Conservation (phyloP, 53 echinoderm and acorn worm genomes). For the Glandiceps talaboti region DNA sequence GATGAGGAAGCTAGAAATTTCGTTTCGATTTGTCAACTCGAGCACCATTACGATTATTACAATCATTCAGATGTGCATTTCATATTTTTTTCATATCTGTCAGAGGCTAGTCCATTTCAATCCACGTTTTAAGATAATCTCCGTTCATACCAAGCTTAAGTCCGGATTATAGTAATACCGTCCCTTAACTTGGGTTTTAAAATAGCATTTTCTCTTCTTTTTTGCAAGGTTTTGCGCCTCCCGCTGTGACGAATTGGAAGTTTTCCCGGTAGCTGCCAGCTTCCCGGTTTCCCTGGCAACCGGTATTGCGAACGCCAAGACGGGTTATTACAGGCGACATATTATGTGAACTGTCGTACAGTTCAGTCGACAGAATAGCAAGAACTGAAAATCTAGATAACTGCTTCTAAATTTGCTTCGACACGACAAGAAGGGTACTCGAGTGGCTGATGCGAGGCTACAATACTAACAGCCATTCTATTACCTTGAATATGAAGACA, state of each 20-base stretch:
- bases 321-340: background rate
- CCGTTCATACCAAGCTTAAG: background rate
- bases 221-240: background rate
- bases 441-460: background rate
- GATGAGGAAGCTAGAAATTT: background rate
- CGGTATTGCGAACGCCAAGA: background rate
- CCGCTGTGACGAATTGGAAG: background rate
- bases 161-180: background rate
- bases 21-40: background rate
- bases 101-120: background rate
- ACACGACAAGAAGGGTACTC: background rate
- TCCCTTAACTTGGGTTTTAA: background rate
- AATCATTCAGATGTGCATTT: background rate
- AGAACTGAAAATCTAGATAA: background rate
- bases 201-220: background rate
- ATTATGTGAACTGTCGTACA: background rate
- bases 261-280: background rate
- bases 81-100: background rate
- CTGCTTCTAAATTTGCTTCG: background rate
- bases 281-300: background rate
- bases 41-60: background rate
- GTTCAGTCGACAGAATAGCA: background rate
- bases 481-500: background rate
- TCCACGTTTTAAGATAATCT: background rate
- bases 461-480: background rate